Evolutionary conservation across 2,113 vertebrate genomes (phyloP).

Genomic region (Murina feae): DNA sequence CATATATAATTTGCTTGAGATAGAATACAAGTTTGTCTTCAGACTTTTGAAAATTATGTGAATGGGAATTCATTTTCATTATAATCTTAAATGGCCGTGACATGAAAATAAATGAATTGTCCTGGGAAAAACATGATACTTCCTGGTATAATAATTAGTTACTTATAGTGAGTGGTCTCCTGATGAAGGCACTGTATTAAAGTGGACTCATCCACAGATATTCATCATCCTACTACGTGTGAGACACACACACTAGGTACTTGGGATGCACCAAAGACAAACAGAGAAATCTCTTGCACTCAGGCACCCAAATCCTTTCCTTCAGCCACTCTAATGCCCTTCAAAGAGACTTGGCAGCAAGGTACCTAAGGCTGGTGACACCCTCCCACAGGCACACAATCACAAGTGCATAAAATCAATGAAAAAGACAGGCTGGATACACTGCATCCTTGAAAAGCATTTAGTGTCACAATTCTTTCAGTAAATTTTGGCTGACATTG

Average conservation of each 20-base stretch:
- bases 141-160: neutral
- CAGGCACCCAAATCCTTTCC: fast-evolving
- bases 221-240: neutral
- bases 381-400: neutral
- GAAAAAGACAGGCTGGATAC: neutral
- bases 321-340: neutral
- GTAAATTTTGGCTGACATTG: neutral
- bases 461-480: neutral
- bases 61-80: neutral
- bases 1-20: neutral
- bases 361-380: neutral
- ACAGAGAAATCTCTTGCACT: neutral
- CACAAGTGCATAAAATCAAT: neutral
- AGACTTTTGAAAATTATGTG: neutral
- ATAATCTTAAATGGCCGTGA: neutral
- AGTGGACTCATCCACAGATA: neutral
- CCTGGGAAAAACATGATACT: neutral
- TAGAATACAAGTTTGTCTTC: neutral
- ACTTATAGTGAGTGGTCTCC: neutral
- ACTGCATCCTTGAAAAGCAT: neutral
- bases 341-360: neutral
- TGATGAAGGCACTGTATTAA: neutral
- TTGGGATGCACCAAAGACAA: neutral
- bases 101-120: neutral
- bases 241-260: neutral